Conservation (phyloP, 2,113 vertebrate genomes). For the Pangasianodon hypophthalmus region DNA sequence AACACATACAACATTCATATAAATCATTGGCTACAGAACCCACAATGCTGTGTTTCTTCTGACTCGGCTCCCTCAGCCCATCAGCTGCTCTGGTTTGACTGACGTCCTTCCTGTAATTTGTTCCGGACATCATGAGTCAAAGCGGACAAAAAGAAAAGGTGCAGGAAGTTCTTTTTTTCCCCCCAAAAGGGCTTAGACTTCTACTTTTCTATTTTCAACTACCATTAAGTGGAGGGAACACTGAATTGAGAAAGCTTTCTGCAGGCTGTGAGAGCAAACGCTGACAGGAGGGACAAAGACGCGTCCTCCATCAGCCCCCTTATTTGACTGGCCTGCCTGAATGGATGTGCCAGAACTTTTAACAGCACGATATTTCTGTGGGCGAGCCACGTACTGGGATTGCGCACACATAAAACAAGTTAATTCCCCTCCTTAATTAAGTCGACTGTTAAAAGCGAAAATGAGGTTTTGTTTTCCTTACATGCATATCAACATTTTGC, state of each 20-base stretch:
- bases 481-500: conserved; percentile 61
- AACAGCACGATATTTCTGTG: conserved; percentile 11
- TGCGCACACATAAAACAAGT: conserved; percentile 16
- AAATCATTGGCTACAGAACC: neutral
- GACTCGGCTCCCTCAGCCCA: neutral
- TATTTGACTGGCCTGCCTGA: neutral
- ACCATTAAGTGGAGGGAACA: conserved; percentile 10
- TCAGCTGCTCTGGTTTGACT: conserved; percentile 1
- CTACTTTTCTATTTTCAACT: conserved; percentile 3
- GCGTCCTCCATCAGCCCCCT: neutral
- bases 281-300: conserved; percentile 29
- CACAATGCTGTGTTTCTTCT: neutral
- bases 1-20: neutral
- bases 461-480: conserved; percentile 64
- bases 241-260: conserved; percentile 22
- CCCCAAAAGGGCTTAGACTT: neutral
- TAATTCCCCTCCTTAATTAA: conserved; percentile 74
- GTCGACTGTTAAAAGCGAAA: conserved; percentile 59
- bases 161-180: neutral
- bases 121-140: conserved; percentile 14
- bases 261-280: conserved; percentile 16
- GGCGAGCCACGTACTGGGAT: neutral
- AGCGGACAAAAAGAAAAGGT: neutral
- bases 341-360: conserved; percentile 9
- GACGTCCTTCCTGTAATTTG: conserved; percentile 12